Conservation (phyloP, 2,797 vertebrate species). For the Sebastes glaucus region DNA sequence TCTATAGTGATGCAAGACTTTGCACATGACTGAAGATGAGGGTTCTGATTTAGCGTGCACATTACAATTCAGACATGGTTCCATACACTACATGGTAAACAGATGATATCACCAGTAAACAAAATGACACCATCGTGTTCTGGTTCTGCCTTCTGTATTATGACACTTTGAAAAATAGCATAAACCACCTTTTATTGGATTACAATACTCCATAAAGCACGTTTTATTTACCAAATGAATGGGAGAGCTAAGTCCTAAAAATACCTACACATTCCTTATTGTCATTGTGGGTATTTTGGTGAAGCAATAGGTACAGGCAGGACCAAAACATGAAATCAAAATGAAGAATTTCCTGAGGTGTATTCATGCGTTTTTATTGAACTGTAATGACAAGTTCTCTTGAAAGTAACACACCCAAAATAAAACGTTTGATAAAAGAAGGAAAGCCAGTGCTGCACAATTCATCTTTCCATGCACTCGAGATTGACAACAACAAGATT, state of each 20-base stretch:
- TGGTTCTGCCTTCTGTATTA: background rate
- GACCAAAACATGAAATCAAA: background rate
- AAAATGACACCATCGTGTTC: background rate
- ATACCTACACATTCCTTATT: background rate
- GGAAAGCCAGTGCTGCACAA: background rate
- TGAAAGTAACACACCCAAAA: background rate
- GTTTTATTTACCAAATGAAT: background rate
- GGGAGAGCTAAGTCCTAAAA: background rate
- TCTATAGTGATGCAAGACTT: background rate
- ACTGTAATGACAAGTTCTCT: background rate
- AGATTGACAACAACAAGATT: background rate
- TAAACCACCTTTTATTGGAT: background rate
- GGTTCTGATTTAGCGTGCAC: background rate
- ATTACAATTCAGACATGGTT: background rate
- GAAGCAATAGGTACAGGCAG: background rate
- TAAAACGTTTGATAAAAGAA: background rate
- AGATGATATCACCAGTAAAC: background rate
- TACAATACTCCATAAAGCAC: background rate
- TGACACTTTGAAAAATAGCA: background rate
- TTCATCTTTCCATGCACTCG: background rate
- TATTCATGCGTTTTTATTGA: background rate
- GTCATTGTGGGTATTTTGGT: background rate
- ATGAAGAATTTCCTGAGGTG: background rate
- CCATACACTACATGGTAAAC: background rate
- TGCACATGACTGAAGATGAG: conserved; percentile 5